Evolutionary conservation across 2,797 vertebrate species (phyloP), one percentile per base, ranked within the genome.

Genomic region (Syngnathus rostellatus): DNA sequence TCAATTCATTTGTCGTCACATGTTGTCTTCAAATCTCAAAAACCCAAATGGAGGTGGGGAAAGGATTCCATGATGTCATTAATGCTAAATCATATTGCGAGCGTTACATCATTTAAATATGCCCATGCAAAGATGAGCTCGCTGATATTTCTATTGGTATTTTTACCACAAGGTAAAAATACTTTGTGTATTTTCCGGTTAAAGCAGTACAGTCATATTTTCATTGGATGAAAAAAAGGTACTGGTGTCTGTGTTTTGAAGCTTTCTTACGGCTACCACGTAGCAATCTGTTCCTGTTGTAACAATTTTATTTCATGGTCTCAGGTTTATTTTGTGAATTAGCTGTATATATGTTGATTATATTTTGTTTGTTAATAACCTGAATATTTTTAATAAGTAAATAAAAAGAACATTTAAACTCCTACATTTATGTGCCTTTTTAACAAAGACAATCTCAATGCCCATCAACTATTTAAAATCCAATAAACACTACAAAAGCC

Each of bases 301-400:
- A 86, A 88, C 86, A 85, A 68, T 88, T 92, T 91, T 82, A 71
- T 84, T 88, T 89, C 89, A 83, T 89, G 90, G 89, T 92, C 90
- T 92, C 81, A 88, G 92, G 90, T 91, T 90, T 87, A 87, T 85
- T 86, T 87, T 80, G 69, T 81, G 83, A 90, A 80, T 88, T 84
- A 84, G 78, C 71, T 89, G 83, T 73, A 88, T 80, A 90, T 76
- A 84, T 81, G 88, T 88, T 83, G 88, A 91, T 86, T 92, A 93
- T 96, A 97, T 98, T 97, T 87, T 93, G 93, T 87, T 72, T 97
- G 92, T 97, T 93, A 89, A 94, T 94, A 94, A 86, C 86, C 87
- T 89, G 76, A 89, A 86, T 94, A 94, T 96, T 98, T 98, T 94
- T 95, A 94, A 92, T 86, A 85, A 93, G 88, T 94, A 89, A 94